Percentiles rank a stretch among this genome's conserved stretches.
These are phyloP conservation scores for Catamblyrhynchus diadema DNA, from an alignment of 2,797 vertebrate genomes.

Conservation along the genomic window DNA sequence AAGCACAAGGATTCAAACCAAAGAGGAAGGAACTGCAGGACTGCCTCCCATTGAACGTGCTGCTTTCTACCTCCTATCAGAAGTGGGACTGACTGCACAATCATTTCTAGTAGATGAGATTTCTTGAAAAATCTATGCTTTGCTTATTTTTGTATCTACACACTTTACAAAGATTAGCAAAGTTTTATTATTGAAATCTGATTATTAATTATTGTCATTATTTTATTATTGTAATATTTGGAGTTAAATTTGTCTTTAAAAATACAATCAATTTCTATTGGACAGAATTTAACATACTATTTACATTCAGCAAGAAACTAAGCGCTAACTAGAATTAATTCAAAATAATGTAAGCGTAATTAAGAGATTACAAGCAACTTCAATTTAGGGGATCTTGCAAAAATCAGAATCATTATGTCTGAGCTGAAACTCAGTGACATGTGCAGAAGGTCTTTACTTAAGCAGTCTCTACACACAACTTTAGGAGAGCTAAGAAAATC, in stretches of 20 bases:
- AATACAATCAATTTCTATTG: neutral
- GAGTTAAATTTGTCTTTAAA: neutral
- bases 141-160: neutral
- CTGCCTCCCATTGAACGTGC: conserved; percentile 53
- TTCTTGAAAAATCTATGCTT: neutral
- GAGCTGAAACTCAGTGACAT: neutral
- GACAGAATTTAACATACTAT: neutral
- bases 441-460: neutral
- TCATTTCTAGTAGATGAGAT: neutral
- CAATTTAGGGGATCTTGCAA: neutral
- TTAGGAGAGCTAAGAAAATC: neutral
- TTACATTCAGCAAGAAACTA: neutral
- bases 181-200: neutral
- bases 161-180: neutral
- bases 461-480: neutral
- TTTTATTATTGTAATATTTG: neutral
- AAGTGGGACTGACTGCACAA: conserved; percentile 7
- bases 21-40: conserved; percentile 74
- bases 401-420: neutral
- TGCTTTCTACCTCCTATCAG: conserved; percentile 51
- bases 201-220: neutral
- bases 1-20: conserved; percentile 54
- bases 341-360: neutral
- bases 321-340: neutral
- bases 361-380: neutral